A percentile compares a stretch with the other conserved stretches of the same genome.
Conservation (phyloP, 2,888 invertebrate species). For the Gastrophysa polygoni region DNA sequence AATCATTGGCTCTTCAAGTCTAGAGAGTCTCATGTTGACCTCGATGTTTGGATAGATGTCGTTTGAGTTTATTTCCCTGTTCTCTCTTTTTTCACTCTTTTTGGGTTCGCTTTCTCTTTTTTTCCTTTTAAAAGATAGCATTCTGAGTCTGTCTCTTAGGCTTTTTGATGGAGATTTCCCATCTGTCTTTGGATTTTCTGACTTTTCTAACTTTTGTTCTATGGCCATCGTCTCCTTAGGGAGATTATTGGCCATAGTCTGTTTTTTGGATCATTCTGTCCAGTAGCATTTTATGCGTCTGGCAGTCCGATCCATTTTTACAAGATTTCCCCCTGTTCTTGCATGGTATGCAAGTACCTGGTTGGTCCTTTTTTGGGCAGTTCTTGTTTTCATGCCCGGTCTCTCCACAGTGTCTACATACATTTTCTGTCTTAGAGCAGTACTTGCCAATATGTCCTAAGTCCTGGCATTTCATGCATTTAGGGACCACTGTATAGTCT, state of each 20-base stretch:
- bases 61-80: neutral
- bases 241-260: neutral
- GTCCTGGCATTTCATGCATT: constrained; percentile 7
- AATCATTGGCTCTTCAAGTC: neutral
- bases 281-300: neutral
- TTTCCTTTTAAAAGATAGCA: neutral
- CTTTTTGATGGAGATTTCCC: neutral
- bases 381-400: neutral
- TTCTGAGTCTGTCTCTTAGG: constrained; percentile 4
- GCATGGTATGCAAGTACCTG: neutral
- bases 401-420: constrained; percentile 3
- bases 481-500: constrained; percentile 1
- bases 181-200: neutral
- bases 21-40: neutral
- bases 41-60: neutral
- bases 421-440: neutral
- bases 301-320: too few species aligned
- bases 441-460: constrained; percentile 5
- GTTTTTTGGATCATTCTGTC: constrained; percentile 3
- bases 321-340: neutral
- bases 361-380: neutral
- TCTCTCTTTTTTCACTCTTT: neutral
- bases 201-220: neutral
- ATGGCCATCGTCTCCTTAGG: neutral
- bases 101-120: neutral